phyloP scores from a whole-genome alignment of 2,113 vertebrate species.

The Pogonocichla stellata region DNA sequence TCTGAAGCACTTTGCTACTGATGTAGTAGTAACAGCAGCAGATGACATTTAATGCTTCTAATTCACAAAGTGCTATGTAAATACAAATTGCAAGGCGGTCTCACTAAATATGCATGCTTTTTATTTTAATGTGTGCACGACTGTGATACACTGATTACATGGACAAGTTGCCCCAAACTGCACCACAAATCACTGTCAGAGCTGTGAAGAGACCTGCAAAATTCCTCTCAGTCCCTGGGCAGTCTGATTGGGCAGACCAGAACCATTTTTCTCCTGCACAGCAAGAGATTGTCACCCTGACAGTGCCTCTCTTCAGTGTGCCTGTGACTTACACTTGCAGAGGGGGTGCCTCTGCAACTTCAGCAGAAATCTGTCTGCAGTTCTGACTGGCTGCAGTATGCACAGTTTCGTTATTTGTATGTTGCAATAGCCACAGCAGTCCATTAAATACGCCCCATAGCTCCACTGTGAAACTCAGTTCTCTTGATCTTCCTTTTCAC shows the following conservation, averaged over 20 bases:
- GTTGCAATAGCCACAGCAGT: background rate
- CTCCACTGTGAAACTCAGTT: background rate
- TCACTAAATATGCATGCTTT: background rate
- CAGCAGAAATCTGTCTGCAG: background rate
- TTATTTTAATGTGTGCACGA: background rate
- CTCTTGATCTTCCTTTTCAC: background rate
- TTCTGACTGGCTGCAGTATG: background rate
- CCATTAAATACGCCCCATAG: background rate
- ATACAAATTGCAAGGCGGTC: background rate
- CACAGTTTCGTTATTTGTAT: background rate
- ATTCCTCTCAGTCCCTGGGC: background rate
- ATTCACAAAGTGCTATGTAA: background rate
- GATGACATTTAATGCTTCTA: background rate
- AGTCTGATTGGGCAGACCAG: background rate
- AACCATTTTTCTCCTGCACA: background rate
- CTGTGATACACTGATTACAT: rapidly evolving
- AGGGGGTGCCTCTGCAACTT: background rate
- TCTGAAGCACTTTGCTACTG: background rate
- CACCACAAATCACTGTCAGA: background rate
- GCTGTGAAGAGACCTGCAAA: background rate
- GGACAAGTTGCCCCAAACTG: background rate
- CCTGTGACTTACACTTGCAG: background rate
- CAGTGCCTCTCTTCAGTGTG: background rate
- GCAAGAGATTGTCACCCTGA: background rate
- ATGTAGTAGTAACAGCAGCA: background rate